Conservation (phyloP, 1,140 invertebrate genomes). For the Heterodera schachtii region DNA sequence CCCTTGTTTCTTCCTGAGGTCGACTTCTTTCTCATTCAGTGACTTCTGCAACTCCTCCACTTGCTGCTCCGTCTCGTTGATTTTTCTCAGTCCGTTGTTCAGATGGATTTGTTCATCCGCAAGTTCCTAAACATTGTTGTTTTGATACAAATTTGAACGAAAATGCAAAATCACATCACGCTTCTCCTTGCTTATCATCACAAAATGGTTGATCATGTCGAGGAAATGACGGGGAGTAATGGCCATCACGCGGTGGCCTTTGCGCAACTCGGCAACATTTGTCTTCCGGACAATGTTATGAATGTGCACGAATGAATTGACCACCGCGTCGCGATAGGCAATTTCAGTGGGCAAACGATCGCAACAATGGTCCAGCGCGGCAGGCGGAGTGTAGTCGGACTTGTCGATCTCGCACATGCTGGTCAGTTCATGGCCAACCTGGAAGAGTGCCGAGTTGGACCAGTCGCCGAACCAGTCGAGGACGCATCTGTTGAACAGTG, state of each 20-base stretch:
- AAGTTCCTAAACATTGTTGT: slow-evolving; percentile 67
- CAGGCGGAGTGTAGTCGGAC: slow-evolving; percentile 62
- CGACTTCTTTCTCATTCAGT: slow-evolving; percentile 90
- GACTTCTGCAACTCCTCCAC: slow-evolving; percentile 99
- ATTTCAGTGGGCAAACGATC: slow-evolving; percentile 75
- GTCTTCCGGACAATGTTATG: slow-evolving; percentile 90
- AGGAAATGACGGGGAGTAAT: slow-evolving; percentile 97
- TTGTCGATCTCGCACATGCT: slow-evolving; percentile 71
- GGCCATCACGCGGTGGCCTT: slow-evolving; percentile 87
- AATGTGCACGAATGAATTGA: slow-evolving; percentile 96
- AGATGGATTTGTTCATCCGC: slow-evolving; percentile 98
- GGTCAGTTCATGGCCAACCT: slow-evolving; percentile 75
- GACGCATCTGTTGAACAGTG: slow-evolving; percentile 97
- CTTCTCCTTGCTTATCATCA: slow-evolving; percentile 94
- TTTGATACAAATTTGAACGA: slow-evolving; percentile 70
- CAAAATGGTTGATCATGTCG: slow-evolving; percentile 99
- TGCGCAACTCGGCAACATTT: slow-evolving; percentile 78
- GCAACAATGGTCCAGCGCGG: slow-evolving; percentile 54
- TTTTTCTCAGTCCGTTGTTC: slow-evolving; percentile 96
- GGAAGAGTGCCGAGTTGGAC: slow-evolving; percentile 94
- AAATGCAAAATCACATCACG: slow-evolving; percentile 71
- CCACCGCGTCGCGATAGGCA: slow-evolving; percentile 86
- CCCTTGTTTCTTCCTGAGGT: slow-evolving; percentile 97
- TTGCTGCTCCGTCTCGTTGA: slow-evolving; percentile 97
- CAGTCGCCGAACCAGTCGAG: slow-evolving; percentile 99